Conservation (phyloP, 2,888 invertebrate genomes). For the Fragum whitleyi region DNA sequence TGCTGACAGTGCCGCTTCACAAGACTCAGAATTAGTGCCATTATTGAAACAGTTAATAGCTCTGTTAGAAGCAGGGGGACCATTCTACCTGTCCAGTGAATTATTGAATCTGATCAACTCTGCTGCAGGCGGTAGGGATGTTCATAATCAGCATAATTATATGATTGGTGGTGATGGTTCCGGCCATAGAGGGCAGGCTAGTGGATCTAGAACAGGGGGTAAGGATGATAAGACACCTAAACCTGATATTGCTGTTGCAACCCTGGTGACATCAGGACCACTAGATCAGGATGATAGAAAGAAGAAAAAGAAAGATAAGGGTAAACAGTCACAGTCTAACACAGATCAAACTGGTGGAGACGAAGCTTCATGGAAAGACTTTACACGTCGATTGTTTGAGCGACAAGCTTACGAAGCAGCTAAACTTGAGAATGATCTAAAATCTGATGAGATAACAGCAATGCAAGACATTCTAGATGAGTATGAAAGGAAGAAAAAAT, state of each 20-base stretch:
- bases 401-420: constrained; percentile 83
- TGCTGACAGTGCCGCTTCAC: constrained; percentile 66
- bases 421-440: constrained; percentile 81
- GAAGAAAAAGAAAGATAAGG: constrained; percentile 44
- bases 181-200: constrained; percentile 18
- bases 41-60: constrained; percentile 82
- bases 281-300: constrained; percentile 33
- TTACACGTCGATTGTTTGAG: constrained; percentile 78
- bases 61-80: constrained; percentile 81
- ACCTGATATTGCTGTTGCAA: constrained; percentile 33
- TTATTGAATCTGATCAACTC: constrained; percentile 76
- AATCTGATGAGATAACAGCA: constrained; percentile 75
- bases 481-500: constrained; percentile 77
- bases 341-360: constrained; percentile 13
- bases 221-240: constrained; percentile 34
- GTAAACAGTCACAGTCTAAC: constrained; percentile 15
- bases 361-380: constrained; percentile 63
- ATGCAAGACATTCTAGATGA: constrained; percentile 79
- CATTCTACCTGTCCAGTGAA: constrained; percentile 80
- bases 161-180: constrained; percentile 62
- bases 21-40: constrained; percentile 81
- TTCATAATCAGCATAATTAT: constrained; percentile 68
- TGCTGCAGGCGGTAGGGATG: constrained; percentile 61
- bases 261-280: constrained; percentile 44
- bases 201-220: neutral